These are phyloP conservation scores for Hedya salicella DNA, from an alignment of 2,888 invertebrate species.

Conservation along the genomic window DNA sequence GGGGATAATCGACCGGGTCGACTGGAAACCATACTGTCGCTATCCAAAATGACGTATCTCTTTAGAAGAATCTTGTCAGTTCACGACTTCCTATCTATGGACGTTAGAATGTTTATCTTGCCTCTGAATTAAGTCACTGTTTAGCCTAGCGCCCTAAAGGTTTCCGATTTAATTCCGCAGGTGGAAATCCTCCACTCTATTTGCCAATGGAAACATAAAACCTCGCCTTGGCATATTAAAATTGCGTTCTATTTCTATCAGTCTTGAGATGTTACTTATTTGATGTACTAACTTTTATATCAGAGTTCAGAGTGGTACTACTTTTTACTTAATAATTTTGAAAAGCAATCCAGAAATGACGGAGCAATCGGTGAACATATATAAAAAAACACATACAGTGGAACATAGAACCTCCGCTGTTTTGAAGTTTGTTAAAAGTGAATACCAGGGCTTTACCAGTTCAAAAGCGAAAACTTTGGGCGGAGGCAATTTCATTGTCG, in stretches of 20 bases:
- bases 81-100: neutral
- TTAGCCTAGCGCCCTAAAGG: slow-evolving; percentile 16
- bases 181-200: slow-evolving; percentile 11
- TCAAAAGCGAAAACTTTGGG: no score
- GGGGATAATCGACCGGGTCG: no score
- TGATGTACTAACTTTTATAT: no score
- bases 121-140: slow-evolving; percentile 22
- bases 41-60: neutral
- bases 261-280: neutral
- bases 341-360: no score
- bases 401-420: no score
- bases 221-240: slow-evolving; percentile 4
- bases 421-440: no score
- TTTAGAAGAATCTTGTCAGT: neutral
- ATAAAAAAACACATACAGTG: no score
- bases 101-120: neutral
- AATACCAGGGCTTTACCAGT: no score
- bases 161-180: slow-evolving; percentile 9
- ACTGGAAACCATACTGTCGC: neutral
- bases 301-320: no score
- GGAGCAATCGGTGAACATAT: no score
- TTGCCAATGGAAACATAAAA: slow-evolving; percentile 6
- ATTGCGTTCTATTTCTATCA: neutral
- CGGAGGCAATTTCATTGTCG: no score
- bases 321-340: no score